Evolutionary conservation across 2,113 vertebrate species (phyloP).

Genomic region (Caranx ignobilis): DNA sequence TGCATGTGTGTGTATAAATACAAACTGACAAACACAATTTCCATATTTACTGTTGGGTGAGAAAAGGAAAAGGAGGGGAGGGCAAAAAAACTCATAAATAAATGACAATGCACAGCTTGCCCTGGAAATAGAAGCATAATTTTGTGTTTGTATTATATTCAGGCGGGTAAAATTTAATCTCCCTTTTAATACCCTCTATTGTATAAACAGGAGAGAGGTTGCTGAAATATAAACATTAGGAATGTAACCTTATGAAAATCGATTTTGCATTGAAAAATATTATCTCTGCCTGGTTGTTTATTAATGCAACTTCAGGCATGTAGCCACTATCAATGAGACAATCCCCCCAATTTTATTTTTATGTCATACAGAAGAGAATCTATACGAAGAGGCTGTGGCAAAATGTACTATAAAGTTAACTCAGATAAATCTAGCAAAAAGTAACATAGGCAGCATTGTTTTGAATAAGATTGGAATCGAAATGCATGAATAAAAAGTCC

Average conservation of each 20-base stretch:
- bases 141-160: slow-evolving; percentile 95
- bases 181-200: slow-evolving; percentile 92
- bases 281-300: slow-evolving; percentile 83
- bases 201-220: slow-evolving; percentile 89
- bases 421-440: slow-evolving; percentile 26
- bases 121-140: slow-evolving; percentile 93
- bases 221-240: slow-evolving; percentile 87
- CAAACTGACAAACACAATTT: slow-evolving; percentile 93
- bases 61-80: slow-evolving; percentile 81
- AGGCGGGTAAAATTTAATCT: slow-evolving; percentile 94
- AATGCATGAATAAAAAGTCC: slow-evolving; percentile 46
- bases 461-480: slow-evolving; percentile 44
- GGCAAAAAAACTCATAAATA: slow-evolving; percentile 95
- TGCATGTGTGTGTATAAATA: slow-evolving; percentile 76
- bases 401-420: slow-evolving; percentile 47
- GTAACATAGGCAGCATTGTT: slow-evolving; percentile 14
- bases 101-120: slow-evolving; percentile 92
- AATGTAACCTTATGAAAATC: slow-evolving; percentile 93
- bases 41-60: slow-evolving; percentile 91
- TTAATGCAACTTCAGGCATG: slow-evolving; percentile 80
- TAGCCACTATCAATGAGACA: slow-evolving; percentile 70
- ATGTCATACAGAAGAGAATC: slow-evolving; percentile 39
- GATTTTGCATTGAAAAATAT: slow-evolving; percentile 91
- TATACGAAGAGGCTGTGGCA: slow-evolving; percentile 23
- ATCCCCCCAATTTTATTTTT: slow-evolving; percentile 61